Percentiles rank a stretch among this genome's conserved stretches.
These are phyloP conservation scores for Cecidostiba fungosa DNA, from an alignment of 2,888 invertebrate species.

Conservation along the genomic window DNA sequence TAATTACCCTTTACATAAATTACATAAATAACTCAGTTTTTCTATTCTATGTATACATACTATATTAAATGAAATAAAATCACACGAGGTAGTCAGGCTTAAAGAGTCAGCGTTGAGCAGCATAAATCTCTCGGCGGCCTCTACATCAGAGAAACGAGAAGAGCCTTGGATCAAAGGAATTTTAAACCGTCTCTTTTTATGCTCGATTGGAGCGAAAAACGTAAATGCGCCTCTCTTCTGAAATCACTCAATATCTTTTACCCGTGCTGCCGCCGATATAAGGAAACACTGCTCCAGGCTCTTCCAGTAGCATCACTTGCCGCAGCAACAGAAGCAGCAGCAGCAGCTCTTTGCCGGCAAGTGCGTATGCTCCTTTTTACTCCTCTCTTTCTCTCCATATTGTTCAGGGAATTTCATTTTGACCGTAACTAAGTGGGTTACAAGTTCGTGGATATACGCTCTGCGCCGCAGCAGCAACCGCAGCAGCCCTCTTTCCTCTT, in stretches of 20 bases:
- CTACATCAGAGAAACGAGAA: background rate
- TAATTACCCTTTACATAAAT: background rate
- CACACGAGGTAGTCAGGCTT: too few species aligned
- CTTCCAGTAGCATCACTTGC: background rate
- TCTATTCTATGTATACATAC: too few species aligned
- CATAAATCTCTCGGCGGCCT: background rate
- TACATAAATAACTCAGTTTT: too few species aligned
- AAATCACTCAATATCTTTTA: conserved; percentile 47
- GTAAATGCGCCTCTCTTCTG: background rate
- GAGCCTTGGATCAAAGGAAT: conserved; percentile 16
- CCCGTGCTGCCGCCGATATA: background rate
- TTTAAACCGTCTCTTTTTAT: conserved; percentile 17
- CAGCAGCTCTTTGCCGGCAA: background rate
- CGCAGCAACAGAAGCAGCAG: too few species aligned
- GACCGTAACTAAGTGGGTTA: conserved; percentile 34
- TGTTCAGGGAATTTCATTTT: conserved; percentile 36
- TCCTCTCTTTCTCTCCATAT: conserved; percentile 15
- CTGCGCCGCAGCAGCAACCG: background rate
- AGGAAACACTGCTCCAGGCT: conserved; percentile 6
- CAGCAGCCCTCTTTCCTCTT: background rate
- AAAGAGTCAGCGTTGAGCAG: background rate
- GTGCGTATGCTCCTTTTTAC: background rate
- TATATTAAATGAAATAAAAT: too few species aligned
- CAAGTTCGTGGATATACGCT: conserved; percentile 1
- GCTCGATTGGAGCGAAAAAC: conserved; percentile 14